Percentiles rank a stretch among this genome's conserved stretches.
Conservation (phyloP, 2,113 vertebrate genomes). For the Elgaria multicarinata region DNA sequence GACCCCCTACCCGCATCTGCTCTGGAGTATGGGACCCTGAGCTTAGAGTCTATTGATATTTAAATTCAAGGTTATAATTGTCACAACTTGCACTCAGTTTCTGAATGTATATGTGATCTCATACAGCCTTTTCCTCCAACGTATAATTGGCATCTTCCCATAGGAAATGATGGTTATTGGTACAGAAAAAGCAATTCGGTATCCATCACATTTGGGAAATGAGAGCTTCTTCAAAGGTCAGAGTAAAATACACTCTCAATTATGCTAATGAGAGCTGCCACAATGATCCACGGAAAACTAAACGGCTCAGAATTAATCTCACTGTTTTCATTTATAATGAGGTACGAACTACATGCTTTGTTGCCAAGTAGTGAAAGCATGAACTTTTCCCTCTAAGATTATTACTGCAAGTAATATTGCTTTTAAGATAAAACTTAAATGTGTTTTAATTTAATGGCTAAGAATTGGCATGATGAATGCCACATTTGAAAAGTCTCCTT, state of each 20-base stretch:
- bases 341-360: constrained; percentile 32
- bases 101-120: constrained; percentile 51
- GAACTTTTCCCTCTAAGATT: background rate
- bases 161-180: constrained; percentile 80
- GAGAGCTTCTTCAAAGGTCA: constrained; percentile 83
- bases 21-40: background rate
- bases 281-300: constrained; percentile 82
- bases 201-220: constrained; percentile 87
- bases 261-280: constrained; percentile 90
- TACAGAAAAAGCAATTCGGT: constrained; percentile 76
- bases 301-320: constrained; percentile 78
- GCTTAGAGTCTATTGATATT: constrained; percentile 46
- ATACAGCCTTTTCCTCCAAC: constrained; percentile 66
- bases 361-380: constrained; percentile 15
- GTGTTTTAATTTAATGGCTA: constrained; percentile 55
- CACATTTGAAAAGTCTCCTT: background rate
- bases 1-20: too few relatives aligned
- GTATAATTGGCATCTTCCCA: constrained; percentile 82
- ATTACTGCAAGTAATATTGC: constrained; percentile 5
- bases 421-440: constrained; percentile 10
- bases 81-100: constrained; percentile 56
- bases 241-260: constrained; percentile 93
- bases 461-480: constrained; percentile 42
- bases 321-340: constrained; percentile 44
- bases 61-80: constrained; percentile 59